Evolutionary conservation across 2,888 invertebrate species (phyloP), one percentile per base, ranked within the genome.

Genomic region (Yponomeuta sedellus): DNA sequence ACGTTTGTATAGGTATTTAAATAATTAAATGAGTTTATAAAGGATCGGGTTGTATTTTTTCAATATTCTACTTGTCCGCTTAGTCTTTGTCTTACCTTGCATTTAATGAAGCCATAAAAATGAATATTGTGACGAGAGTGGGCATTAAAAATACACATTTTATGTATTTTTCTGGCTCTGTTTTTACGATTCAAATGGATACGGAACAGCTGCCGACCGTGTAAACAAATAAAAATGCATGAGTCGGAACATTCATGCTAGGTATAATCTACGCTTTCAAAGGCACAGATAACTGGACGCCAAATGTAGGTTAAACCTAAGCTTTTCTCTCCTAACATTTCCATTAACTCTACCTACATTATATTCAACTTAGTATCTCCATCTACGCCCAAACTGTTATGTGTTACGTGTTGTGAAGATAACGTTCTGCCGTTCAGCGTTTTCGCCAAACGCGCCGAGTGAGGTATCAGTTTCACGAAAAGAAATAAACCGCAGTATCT

Each of bases 11-110:
- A 89, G 88, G 78, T 79, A 84, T 52, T 52, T 79, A 84, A 79
- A 82, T 86, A 85, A 89, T 86, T 88, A 89, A 89, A 87, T 78
- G 85, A 81, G 82, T 89, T 88, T 88, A 86, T 84, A 85, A 88
- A 83, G 77, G 80, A 80, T 71, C 73, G 72, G 71, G 70, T 67
- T 70, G 72, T 69, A 70, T 75, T 73, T 70, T n/a, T 71, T 34
- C 34, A 72, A 72, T 71, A 22, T 63, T 63, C 44, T 22, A 10
- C 28, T 25, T 44, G 40, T 40, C 19, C 10, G 58, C 10, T 12
- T 44, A 39, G 19, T 25, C 25, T 10, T 40, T 44, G 19, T n/a
- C 28, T 28, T 52, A 28, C 64, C 64, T 57, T 28, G 19, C 72
- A 67, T 73, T 73, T 71, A 72, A 74, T 72, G 70, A 71, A 71